Percentiles rank a stretch among this genome's conserved stretches.
Evolutionary conservation across 2,888 invertebrate species (phyloP).

Genomic region (Portevinia maculata): DNA sequence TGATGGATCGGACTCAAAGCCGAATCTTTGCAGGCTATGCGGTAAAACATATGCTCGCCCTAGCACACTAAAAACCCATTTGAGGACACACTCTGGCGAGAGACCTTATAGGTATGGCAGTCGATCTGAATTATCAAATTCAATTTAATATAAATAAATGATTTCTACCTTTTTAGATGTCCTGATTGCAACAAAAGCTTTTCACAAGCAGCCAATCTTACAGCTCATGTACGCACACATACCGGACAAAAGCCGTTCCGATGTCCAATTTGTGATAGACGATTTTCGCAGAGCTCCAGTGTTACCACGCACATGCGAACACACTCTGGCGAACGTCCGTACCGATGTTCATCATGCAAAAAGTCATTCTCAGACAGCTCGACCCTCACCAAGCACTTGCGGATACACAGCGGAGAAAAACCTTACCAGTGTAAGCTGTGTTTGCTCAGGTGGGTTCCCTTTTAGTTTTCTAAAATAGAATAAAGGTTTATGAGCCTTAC

Average conservation of each 20-base stretch:
- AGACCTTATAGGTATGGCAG: conserved; percentile 84
- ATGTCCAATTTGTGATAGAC: conserved; percentile 97
- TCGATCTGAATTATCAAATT: no score
- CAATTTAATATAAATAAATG: not conserved
- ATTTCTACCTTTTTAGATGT: conserved; percentile 83
- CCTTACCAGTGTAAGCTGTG: conserved; percentile 99
- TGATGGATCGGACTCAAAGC: conserved; percentile 86
- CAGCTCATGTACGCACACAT: conserved; percentile 95
- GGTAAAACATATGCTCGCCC: conserved; percentile 98
- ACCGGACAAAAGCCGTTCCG: conserved; percentile 99
- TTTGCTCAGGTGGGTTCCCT: conserved; percentile 88
- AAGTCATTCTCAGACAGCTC: conserved; percentile 99
- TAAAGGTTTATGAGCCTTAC: no score
- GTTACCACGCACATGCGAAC: conserved; percentile 99
- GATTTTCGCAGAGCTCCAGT: conserved; percentile 97
- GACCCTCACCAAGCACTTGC: conserved; percentile 97
- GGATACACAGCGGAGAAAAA: conserved; percentile 91
- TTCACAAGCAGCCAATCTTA: conserved; percentile 98
- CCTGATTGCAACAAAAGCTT: conserved; percentile 98
- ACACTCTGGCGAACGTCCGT: conserved; percentile 99
- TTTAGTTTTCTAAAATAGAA: no score
- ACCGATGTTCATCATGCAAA: conserved; percentile 97
- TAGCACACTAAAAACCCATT: conserved; percentile 97
- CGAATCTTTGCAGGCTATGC: conserved; percentile 96
- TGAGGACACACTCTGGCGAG: conserved; percentile 98